Evolutionary conservation across 2,797 vertebrate genomes (phyloP).

Genomic region (Notoglanidium macrostoma): DNA sequence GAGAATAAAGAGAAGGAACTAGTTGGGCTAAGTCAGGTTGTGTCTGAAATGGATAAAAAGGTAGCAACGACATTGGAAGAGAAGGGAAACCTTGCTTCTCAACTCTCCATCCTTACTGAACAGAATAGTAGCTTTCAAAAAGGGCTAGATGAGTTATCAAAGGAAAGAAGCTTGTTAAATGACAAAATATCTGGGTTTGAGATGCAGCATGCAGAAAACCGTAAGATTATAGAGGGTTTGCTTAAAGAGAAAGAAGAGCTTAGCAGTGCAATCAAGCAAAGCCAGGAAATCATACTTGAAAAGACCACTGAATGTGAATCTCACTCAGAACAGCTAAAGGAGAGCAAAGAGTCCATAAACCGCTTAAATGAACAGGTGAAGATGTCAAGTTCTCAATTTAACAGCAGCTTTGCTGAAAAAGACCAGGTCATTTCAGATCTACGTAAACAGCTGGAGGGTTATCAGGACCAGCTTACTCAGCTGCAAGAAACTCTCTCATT

Average conservation of each 20-base stretch:
- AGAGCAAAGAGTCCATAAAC: slow-evolving; percentile 69
- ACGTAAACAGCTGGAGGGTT: slow-evolving; percentile 64
- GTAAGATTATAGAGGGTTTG: slow-evolving; percentile 66
- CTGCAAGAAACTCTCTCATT: slow-evolving; percentile 72
- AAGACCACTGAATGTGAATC: slow-evolving; percentile 75
- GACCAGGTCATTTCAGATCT: slow-evolving; percentile 67
- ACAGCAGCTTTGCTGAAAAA: slow-evolving; percentile 64
- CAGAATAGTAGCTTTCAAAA: slow-evolving; percentile 73
- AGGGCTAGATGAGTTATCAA: slow-evolving; percentile 66
- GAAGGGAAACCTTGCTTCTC: slow-evolving; percentile 61
- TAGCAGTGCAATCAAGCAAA: slow-evolving; percentile 68
- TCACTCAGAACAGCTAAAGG: slow-evolving; percentile 69
- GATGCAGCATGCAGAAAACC: slow-evolving; percentile 67
- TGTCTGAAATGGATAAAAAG: slow-evolving; percentile 67
- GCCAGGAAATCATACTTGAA: slow-evolving; percentile 71
- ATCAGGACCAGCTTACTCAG: slow-evolving; percentile 68
- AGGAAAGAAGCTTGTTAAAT: slow-evolving; percentile 66
- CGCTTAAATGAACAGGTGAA: slow-evolving; percentile 68
- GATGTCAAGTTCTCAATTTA: slow-evolving; percentile 66
- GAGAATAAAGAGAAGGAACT: slow-evolving; percentile 72
- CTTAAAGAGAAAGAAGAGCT: slow-evolving; percentile 75
- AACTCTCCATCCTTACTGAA: slow-evolving; percentile 69
- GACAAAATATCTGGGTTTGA: slow-evolving; percentile 67
- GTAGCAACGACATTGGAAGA: slow-evolving; percentile 57
- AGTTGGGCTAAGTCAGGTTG: slow-evolving; percentile 60